Conservation (phyloP, 1,140 invertebrate species). For the Formica exsecta region DNA sequence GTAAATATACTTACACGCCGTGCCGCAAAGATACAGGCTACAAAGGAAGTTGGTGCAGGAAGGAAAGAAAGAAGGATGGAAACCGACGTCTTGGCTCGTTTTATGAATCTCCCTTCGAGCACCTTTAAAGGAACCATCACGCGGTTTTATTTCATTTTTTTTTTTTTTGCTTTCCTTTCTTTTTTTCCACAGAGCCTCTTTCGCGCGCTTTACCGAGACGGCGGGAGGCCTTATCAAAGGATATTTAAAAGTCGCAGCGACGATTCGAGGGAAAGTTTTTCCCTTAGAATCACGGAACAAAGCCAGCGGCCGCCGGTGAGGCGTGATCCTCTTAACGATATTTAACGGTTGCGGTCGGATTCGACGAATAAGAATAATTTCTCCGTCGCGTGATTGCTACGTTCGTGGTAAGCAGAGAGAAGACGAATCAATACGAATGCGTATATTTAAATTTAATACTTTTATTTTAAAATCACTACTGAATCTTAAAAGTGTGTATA, state of each 20-base stretch:
- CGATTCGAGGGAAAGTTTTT: constrained; percentile 68
- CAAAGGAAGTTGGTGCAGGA: constrained; percentile 6
- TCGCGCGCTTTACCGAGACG: constrained; percentile 6
- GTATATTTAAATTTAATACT: background rate
- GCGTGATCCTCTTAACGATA: constrained; percentile 61
- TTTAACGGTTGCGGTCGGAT: constrained; percentile 66
- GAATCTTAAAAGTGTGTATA: background rate
- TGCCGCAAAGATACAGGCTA: background rate
- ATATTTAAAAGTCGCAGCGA: constrained; percentile 70
- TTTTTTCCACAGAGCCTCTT: background rate
- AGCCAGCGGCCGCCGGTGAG: constrained; percentile 12
- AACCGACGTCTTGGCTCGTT: constrained; percentile 37
- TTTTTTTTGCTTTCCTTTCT: constrained; percentile 17
- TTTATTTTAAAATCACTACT: background rate
- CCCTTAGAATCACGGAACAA: constrained; percentile 56
- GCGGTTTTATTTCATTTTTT: constrained; percentile 51
- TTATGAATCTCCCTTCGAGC: constrained; percentile 49
- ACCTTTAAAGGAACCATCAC: constrained; percentile 59
- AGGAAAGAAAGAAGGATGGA: background rate
- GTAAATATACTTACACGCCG: constrained; percentile 35
- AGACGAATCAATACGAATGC: background rate
- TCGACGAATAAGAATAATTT: constrained; percentile 2
- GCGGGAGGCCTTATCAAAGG: constrained; percentile 67
- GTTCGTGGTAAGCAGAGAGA: background rate
- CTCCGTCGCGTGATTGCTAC: background rate